Conservation (phyloP, 1,140 invertebrate species). For the Chironomus tepperi region DNA sequence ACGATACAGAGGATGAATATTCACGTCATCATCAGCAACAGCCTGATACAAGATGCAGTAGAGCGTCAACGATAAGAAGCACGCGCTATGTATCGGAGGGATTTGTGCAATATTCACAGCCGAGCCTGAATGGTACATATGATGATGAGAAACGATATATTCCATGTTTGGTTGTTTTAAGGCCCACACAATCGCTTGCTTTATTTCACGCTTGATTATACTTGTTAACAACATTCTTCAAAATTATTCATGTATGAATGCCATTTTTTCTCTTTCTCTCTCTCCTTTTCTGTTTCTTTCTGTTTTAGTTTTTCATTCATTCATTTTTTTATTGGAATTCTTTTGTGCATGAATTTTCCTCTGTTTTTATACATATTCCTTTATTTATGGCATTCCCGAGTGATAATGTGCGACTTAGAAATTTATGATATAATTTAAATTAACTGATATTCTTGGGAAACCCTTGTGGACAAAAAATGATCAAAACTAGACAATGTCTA, state of each 20-base stretch:
- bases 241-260: neutral
- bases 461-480: too few species aligned
- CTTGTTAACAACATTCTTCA: slow-evolving; percentile 8
- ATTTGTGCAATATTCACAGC: slow-evolving; percentile 41
- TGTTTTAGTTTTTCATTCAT: neutral
- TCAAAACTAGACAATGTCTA: too few species aligned
- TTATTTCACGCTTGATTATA: slow-evolving; percentile 14
- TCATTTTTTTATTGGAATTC: neutral
- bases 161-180: slow-evolving; percentile 13
- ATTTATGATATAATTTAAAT: too few species aligned
- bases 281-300: neutral
- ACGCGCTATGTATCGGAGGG: slow-evolving; percentile 40
- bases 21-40: neutral
- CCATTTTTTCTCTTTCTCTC: neutral
- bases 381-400: too few species aligned
- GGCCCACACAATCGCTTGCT: slow-evolving; percentile 10
- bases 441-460: too few species aligned
- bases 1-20: slow-evolving; percentile 38
- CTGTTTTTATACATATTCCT: too few species aligned
- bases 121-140: slow-evolving; percentile 39
- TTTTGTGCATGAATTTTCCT: too few species aligned
- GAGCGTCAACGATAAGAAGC: slow-evolving; percentile 31
- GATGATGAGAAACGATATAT: slow-evolving; percentile 13
- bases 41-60: slow-evolving; percentile 26
- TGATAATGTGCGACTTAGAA: too few species aligned